Percentiles rank a stretch among this genome's conserved stretches.
These are phyloP conservation scores for Choloepus hoffmanni DNA, from an alignment of 2,113 vertebrate genomes.

Conservation along the genomic window DNA sequence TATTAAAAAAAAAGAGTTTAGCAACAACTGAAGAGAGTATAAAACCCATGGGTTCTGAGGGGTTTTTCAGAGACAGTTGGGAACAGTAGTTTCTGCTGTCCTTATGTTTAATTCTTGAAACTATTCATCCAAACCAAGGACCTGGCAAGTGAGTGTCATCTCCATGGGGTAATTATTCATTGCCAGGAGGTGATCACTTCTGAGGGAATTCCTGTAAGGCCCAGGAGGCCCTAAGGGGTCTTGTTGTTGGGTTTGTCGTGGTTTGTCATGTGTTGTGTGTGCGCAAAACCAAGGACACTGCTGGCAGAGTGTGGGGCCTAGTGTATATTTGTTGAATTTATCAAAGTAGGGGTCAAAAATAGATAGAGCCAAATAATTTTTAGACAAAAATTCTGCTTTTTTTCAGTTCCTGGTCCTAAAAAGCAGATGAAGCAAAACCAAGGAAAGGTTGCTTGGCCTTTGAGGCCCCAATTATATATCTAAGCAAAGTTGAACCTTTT, in stretches of 20 bases:
- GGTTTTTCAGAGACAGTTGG: conserved; percentile 1
- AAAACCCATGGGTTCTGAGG: conserved; percentile 23
- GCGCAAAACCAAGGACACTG: background rate
- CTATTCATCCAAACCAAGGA: background rate
- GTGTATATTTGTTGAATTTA: background rate
- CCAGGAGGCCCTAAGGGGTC: background rate
- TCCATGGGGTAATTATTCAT: background rate
- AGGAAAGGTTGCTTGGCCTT: background rate
- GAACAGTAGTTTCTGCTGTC: conserved; percentile 16
- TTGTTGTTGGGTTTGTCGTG: background rate
- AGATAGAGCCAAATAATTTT: background rate
- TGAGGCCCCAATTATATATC: background rate
- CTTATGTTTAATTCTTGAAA: background rate
- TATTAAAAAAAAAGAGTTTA: no score
- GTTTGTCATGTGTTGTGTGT: background rate
- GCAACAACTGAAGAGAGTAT: background rate
- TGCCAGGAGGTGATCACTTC: background rate
- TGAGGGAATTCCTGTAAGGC: background rate
- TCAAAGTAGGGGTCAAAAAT: background rate
- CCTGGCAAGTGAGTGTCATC: background rate
- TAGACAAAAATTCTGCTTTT: conserved; percentile 22
- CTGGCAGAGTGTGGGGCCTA: background rate
- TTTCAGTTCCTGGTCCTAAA: conserved; percentile 13
- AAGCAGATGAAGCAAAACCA: conserved; percentile 23
- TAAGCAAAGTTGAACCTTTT: background rate